These are phyloP conservation scores for Pseudomyrmex dendroicus DNA, from an alignment of 1,140 invertebrate species.

Conservation along the genomic window DNA sequence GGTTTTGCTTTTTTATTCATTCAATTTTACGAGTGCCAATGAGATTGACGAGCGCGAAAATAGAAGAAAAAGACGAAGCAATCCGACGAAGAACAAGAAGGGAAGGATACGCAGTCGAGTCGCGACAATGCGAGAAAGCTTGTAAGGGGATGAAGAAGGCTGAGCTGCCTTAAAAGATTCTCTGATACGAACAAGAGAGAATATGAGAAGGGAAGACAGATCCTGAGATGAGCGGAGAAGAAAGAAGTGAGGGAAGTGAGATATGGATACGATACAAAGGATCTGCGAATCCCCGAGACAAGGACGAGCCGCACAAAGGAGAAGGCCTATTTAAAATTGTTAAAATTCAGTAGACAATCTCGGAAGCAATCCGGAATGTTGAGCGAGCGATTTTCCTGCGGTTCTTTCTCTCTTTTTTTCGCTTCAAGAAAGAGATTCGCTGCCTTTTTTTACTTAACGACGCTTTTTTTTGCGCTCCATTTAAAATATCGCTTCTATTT, in stretches of 20 bases:
- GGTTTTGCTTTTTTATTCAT: neutral
- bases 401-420: neutral
- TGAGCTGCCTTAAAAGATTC: conserved; percentile 41
- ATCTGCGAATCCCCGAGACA: neutral
- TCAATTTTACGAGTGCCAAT: neutral
- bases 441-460: neutral
- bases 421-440: conserved; percentile 27
- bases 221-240: neutral
- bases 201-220: neutral
- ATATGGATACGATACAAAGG: conserved; percentile 34
- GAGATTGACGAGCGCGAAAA: neutral
- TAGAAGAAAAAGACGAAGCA: neutral
- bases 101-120: neutral
- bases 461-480: neutral
- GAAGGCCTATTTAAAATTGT: conserved; percentile 36
- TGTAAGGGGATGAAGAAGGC: conserved; percentile 38
- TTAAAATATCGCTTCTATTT: neutral
- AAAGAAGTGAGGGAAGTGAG: neutral
- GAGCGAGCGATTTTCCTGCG: neutral
- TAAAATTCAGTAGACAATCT: conserved; percentile 49
- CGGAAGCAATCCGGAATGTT: conserved; percentile 39
- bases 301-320: neutral
- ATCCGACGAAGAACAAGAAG: neutral
- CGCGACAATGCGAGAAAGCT: conserved; percentile 43
- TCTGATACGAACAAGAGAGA: conserved; percentile 21